These are phyloP conservation scores for Clavelina lepadiformis DNA, from an alignment of 23 tunicate species.

Conservation along the genomic window DNA sequence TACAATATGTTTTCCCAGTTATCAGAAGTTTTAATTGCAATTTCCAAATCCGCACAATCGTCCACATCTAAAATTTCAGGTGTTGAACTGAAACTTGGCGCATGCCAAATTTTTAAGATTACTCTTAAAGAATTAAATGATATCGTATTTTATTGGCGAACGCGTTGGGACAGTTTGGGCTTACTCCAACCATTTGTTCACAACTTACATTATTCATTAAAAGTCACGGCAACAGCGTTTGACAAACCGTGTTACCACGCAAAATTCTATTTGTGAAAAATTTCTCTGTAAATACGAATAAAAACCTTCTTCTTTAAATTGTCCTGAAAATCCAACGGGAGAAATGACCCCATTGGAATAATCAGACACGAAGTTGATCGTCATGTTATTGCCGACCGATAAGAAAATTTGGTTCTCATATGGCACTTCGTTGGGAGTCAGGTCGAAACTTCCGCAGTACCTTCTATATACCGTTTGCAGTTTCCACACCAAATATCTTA, in stretches of 20 bases:
- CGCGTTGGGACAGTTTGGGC: no score
- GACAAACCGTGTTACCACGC: no score
- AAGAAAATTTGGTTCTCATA: neutral
- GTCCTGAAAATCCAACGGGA: conserved; percentile 39
- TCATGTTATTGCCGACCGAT: conserved; percentile 33
- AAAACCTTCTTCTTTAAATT: conserved; percentile 36
- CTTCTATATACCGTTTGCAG: conserved; percentile 5
- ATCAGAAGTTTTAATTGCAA: conserved; percentile 4
- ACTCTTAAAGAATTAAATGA: no score
- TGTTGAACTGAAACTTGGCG: no score
- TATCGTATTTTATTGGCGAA: no score
- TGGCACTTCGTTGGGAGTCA: conserved; percentile 15
- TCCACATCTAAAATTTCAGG: conserved; percentile 47
- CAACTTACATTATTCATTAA: no score
- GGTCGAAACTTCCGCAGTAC: conserved; percentile 14
- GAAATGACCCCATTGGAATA: conserved; percentile 35
- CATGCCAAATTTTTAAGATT: no score
- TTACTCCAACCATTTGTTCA: no score
- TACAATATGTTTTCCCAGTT: conserved; percentile 69
- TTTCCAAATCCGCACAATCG: conserved; percentile 35
- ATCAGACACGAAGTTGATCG: conserved; percentile 41
- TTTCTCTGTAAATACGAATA: no score
- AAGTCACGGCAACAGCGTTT: no score
- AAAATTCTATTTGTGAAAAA: no score
- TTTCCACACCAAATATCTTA: no score